Evolutionary conservation across 2,113 vertebrate genomes (phyloP).

Genomic region (Chaetodon trifascialis): DNA sequence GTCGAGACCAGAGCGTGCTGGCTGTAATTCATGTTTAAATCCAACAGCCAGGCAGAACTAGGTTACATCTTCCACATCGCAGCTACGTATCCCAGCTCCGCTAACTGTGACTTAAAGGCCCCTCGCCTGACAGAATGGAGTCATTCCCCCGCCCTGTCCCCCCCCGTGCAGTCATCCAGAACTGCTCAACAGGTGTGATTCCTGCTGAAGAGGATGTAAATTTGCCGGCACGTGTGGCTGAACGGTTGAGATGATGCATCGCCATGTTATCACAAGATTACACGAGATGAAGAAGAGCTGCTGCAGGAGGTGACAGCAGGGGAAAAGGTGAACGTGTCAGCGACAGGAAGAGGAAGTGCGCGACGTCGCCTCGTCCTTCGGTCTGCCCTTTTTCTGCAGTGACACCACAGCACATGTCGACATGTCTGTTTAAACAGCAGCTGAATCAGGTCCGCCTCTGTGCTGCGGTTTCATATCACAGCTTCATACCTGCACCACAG

Average conservation of each 20-base stretch:
- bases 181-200: background rate
- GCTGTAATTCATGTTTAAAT: background rate
- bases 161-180: background rate
- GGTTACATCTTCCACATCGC: background rate
- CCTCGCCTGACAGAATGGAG: background rate
- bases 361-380: background rate
- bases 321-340: background rate
- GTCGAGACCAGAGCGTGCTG: background rate
- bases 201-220: background rate
- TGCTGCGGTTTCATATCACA: background rate
- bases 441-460: background rate
- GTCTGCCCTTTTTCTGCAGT: background rate
- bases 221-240: too few relatives aligned
- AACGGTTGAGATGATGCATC: background rate
- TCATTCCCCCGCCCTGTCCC: too few relatives aligned
- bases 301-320: background rate
- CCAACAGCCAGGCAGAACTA: background rate
- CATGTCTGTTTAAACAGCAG: background rate
- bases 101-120: background rate
- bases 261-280: background rate
- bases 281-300: background rate
- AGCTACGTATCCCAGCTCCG: background rate
- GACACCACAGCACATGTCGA: background rate
- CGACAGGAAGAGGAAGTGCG: background rate
- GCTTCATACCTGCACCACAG: constrained; percentile 25